Evolutionary conservation across 2,888 invertebrate genomes (phyloP).

Genomic region (Apamea crenata): DNA sequence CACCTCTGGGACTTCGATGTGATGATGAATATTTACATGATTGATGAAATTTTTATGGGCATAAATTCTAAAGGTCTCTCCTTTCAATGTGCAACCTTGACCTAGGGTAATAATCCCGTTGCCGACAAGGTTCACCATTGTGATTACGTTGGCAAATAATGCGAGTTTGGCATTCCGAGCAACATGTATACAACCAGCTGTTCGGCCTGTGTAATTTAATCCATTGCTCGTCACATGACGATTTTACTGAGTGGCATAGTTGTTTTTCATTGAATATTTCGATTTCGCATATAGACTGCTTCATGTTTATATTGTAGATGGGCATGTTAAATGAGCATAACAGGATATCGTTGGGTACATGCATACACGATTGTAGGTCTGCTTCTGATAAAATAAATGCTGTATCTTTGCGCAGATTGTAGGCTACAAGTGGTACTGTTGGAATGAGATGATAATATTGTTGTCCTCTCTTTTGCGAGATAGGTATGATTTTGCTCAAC

Average conservation of each 20-base stretch:
- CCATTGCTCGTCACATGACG: background rate
- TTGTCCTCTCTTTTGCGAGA: background rate
- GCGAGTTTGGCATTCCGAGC: no score
- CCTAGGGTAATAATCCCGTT: no score
- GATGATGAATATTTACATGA: conserved; percentile 5
- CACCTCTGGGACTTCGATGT: conserved; percentile 1
- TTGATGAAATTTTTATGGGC: no score
- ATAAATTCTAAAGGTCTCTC: no score
- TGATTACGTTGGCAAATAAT: no score
- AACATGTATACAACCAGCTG: no score
- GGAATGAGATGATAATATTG: background rate
- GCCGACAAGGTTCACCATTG: no score
- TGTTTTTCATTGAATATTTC: background rate
- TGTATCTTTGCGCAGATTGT: background rate
- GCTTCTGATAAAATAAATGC: background rate
- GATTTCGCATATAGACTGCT: background rate
- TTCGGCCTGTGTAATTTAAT: no score
- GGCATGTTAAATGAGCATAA: background rate
- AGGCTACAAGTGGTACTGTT: background rate
- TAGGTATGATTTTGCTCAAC: background rate
- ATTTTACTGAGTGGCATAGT: background rate
- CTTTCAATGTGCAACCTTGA: no score
- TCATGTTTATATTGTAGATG: background rate
- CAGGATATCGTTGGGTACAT: background rate
- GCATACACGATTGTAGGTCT: background rate